These are phyloP conservation scores for Melanotaenia pygmaea DNA, from an alignment of 2,797 vertebrate genomes.

Conservation along the genomic window DNA sequence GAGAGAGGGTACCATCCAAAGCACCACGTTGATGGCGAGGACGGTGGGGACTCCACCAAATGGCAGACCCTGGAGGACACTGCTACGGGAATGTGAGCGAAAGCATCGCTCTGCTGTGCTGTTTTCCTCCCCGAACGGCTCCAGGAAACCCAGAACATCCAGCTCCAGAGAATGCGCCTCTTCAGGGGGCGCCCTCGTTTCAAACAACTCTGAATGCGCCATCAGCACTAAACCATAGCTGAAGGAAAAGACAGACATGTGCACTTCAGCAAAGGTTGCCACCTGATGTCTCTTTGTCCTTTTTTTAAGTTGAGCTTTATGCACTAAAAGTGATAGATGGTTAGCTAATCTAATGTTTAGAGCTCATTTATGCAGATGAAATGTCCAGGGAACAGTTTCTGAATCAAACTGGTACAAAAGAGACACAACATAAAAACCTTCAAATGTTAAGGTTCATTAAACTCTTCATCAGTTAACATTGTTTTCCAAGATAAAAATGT, in stretches of 20 bases:
- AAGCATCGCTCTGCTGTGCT: conserved; percentile 87
- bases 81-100: conserved; percentile 86
- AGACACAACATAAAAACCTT: background rate
- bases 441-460: background rate
- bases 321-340: background rate
- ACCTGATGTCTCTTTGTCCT: background rate
- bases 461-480: background rate
- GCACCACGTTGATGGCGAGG: conserved; percentile 88
- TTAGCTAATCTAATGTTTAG: background rate
- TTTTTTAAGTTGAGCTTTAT: background rate
- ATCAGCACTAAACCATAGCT: conserved; percentile 76
- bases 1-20: conserved; percentile 90
- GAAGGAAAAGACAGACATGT: conserved; percentile 20
- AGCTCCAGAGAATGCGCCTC: conserved; percentile 54
- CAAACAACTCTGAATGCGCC: conserved; percentile 69
- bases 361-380: too few relatives aligned
- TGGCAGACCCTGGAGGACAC: conserved; percentile 92
- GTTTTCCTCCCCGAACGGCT: conserved; percentile 78
- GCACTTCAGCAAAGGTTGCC: background rate
- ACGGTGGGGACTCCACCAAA: conserved; percentile 95
- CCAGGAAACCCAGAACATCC: conserved; percentile 70
- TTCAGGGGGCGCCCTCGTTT: conserved; percentile 55
- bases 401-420: background rate
- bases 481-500: background rate
- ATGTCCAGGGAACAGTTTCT: background rate